Percentiles rank a stretch among this genome's conserved stretches.
phyloP scores from a whole-genome alignment of 2,888 invertebrate genomes.

The Parasteatoda lunata region DNA sequence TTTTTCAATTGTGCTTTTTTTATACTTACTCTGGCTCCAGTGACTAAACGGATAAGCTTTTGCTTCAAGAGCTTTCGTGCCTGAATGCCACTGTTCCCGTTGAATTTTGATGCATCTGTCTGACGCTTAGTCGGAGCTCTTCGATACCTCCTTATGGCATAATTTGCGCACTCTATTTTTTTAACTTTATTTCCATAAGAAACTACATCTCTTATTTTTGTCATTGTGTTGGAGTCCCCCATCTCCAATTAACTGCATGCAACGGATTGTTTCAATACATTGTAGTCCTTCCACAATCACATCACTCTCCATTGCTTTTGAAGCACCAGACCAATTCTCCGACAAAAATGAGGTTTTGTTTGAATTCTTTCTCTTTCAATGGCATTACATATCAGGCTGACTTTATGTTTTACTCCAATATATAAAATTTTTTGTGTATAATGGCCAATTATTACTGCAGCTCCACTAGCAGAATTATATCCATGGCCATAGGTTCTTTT shows the following conservation, averaged over 20 bases:
- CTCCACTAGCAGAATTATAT: background rate
- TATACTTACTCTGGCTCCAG: background rate
- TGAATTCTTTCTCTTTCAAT: background rate
- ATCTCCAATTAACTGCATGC: too few relatives aligned
- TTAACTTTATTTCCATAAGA: too few relatives aligned
- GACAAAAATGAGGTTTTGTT: background rate
- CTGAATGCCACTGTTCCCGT: background rate
- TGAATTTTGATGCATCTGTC: background rate
- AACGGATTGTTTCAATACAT: background rate
- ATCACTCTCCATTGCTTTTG: constrained; percentile 27
- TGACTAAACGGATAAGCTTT: background rate
- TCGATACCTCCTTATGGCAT: too few relatives aligned
- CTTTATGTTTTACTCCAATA: constrained; percentile 11
- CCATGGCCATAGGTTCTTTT: background rate
- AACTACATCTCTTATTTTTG: too few relatives aligned
- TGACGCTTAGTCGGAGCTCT: too few relatives aligned
- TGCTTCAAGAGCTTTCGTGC: background rate
- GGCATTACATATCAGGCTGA: constrained; percentile 3
- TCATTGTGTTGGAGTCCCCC: too few relatives aligned
- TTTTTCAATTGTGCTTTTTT: background rate
- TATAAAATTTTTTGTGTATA: constrained; percentile 8
- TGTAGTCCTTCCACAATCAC: background rate
- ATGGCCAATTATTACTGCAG: background rate
- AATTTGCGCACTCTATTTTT: too few relatives aligned
- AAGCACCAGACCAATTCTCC: background rate